These are phyloP conservation scores for Meda fulgida DNA, from an alignment of 2,797 vertebrate species.

Conservation along the genomic window DNA sequence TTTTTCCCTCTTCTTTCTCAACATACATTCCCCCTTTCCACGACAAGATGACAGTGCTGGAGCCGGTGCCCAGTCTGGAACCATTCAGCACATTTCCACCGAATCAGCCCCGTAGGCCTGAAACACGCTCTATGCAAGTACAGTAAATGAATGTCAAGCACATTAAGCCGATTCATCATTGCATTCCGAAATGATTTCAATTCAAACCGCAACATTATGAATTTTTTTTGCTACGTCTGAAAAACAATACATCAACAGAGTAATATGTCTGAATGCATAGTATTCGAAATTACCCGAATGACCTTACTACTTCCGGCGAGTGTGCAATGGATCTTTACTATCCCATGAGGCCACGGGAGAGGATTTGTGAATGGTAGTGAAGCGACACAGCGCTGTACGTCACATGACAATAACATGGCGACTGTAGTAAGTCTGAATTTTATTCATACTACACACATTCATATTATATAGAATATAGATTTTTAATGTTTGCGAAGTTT, in stretches of 20 bases:
- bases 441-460: too few species aligned
- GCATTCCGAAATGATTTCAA: not conserved
- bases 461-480: too few species aligned
- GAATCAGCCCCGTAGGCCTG: too few species aligned
- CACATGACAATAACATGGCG: too few species aligned
- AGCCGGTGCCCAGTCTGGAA: not conserved
- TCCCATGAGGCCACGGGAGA: not conserved
- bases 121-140: not conserved
- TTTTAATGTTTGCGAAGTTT: not conserved
- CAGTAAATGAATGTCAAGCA: not conserved
- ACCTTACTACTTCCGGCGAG: not conserved
- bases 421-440: too few species aligned
- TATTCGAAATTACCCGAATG: not conserved
- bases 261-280: not conserved
- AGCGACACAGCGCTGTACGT: too few species aligned
- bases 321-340: not conserved
- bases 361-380: not conserved
- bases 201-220: not conserved
- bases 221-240: not conserved
- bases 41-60: not conserved
- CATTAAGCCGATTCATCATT: not conserved
- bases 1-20: constrained; percentile 55
- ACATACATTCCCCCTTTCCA: not conserved
- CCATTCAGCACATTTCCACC: not conserved
- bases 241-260: not conserved